Evolutionary conservation across 2,113 vertebrate genomes (phyloP), one percentile per base, ranked within the genome.

Genomic region (Ceyx melanurus): DNA sequence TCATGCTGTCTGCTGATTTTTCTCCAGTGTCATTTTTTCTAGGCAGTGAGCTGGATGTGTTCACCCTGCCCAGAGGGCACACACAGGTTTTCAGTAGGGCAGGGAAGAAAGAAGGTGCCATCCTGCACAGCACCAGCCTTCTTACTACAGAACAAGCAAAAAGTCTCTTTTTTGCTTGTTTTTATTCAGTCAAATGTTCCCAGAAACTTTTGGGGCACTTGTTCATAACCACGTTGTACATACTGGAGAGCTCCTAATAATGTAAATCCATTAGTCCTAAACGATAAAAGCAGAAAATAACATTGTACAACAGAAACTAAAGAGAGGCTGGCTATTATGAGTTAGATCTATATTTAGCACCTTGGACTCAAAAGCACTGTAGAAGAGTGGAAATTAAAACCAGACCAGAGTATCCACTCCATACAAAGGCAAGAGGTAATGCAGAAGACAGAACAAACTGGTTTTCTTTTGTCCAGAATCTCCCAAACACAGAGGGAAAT

Each of bases 241-340:
- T 62, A 70, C 75, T 62, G 54, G 64, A 92, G 75, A 62, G 46
- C 14, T 92, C 75, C 74, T 91, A 94, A 89, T 87, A 92, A 93
- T 58, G 89, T 92, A 96, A 96, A 94, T 79, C 71, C 91, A 93
- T 94, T 77, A 87, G 43, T 46, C 26, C 94, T 87, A 94, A 92
- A 96, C 0, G 81, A 90, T 92, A 94, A 93, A 96, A 95, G 81
- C 95, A 95, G 95, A 96, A 92, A 95, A 95, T 54, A 91, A 86
- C 75, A 19, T 86, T 0, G 0, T n/a, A 73, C 66, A 64, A 66
- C 37, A 92, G 71, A 94, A 91, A 88, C 0, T 25, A 94, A 80
- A 94, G 67, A 72, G 45, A 94, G 68, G 31, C 31, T 93, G 77
- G 46, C 64, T 91, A 9, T 93, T 96, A 93, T 9, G 46, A 43